These are phyloP conservation scores for honey bee (Apis mellifera) DNA, from an alignment of 1,140 invertebrate species.

Conservation along the genomic window Amel_HAv3.1 CM009936.2:12088501-12089000, in stretches of 20 bases:
- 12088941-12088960: neutral
- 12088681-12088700: slow-evolving; percentile 93
- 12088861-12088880: slow-evolving; percentile 75
- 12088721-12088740: slow-evolving; percentile 74
- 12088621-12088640: slow-evolving; percentile 75
- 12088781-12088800: slow-evolving; percentile 73
- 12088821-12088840: slow-evolving; percentile 84
- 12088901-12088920: too few relatives aligned
- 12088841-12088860: slow-evolving; percentile 83
- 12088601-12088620: slow-evolving; percentile 88
- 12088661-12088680: slow-evolving; percentile 89
- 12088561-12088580: slow-evolving; percentile 86
- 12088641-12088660: slow-evolving; percentile 84
- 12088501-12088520: neutral
- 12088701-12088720: slow-evolving; percentile 81
- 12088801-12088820: slow-evolving; percentile 83
- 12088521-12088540: slow-evolving; percentile 86
- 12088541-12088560: slow-evolving; percentile 89
- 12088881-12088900: too few relatives aligned
- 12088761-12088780: slow-evolving; percentile 69
- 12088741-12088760: slow-evolving; percentile 68
- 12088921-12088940: slow-evolving; percentile 34
- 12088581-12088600: slow-evolving; percentile 89
- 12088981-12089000: slow-evolving; percentile 27
- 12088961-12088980: slow-evolving; percentile 8